Evolutionary conservation across 30 jellyfish, hydroid and myxozoan genomes (phyloP).

Genomic region (Catostylus mosaicus): DNA sequence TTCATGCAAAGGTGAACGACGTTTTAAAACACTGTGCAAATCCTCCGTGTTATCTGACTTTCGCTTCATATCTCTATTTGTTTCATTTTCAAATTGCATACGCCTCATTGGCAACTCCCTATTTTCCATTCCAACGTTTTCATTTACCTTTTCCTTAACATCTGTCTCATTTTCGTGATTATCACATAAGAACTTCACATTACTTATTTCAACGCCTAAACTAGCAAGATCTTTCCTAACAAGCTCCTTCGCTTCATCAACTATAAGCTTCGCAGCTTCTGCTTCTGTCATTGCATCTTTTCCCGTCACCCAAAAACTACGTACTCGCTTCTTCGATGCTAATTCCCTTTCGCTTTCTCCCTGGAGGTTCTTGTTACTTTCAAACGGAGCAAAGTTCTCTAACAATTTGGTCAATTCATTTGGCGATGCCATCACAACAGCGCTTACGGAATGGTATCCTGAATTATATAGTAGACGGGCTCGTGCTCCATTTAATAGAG

Average conservation of each 20-base stretch:
- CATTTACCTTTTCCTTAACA: neutral
- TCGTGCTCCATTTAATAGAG: constrained; percentile 78
- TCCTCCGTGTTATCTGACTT: neutral
- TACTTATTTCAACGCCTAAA: constrained; percentile 65
- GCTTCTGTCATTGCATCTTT: constrained; percentile 85
- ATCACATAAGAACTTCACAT: constrained; percentile 25
- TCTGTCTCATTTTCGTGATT: neutral
- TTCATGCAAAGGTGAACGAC: neutral
- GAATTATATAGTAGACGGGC: constrained; percentile 88
- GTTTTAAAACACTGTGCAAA: neutral
- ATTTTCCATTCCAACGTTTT: neutral
- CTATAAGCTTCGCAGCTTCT: constrained; percentile 83
- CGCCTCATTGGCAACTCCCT: neutral
- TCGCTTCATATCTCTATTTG: neutral
- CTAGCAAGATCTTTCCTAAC: constrained; percentile 65
- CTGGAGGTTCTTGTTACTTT: constrained; percentile 55
- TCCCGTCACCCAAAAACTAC: constrained; percentile 88
- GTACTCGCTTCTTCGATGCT: constrained; percentile 46
- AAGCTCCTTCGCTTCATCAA: constrained; percentile 90
- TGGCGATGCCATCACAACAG: constrained; percentile 75
- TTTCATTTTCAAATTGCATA: too few species aligned
- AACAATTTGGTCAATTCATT: constrained; percentile 72
- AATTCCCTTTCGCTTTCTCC: constrained; percentile 57
- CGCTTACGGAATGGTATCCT: constrained; percentile 92
- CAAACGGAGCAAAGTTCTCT: constrained; percentile 88